Percentiles rank a stretch among this genome's conserved stretches.
phyloP scores from a whole-genome alignment of 2,888 invertebrate genomes.

The Drosophila barbarae region DNA sequence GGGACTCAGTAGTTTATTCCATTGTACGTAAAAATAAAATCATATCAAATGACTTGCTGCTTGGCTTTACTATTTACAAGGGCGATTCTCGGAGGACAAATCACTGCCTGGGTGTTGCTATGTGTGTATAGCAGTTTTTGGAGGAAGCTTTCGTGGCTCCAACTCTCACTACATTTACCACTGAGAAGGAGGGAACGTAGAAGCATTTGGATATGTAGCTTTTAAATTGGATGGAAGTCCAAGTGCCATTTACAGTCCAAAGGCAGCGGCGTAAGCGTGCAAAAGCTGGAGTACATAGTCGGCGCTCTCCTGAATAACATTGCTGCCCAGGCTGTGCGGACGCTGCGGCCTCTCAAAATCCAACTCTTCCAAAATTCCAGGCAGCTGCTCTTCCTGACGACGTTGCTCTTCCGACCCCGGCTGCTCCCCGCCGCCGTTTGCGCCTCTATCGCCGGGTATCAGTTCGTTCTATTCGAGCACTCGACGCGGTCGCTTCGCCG shows the following conservation, averaged over 20 bases:
- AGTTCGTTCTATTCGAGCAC: slow-evolving; percentile 75
- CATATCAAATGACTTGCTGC: slow-evolving; percentile 66
- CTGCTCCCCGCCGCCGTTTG: slow-evolving; percentile 29
- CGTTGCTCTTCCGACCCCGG: slow-evolving; percentile 26
- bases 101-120: background rate
- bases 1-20: slow-evolving; percentile 23
- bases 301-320: slow-evolving; percentile 61
- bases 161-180: slow-evolving; percentile 22
- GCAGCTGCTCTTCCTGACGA: slow-evolving; percentile 24
- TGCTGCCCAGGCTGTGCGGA: slow-evolving; percentile 60
- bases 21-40: slow-evolving; percentile 46
- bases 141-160: slow-evolving; percentile 14
- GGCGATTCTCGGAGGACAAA: slow-evolving; percentile 34
- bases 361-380: slow-evolving; percentile 34
- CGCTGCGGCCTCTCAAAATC: slow-evolving; percentile 56
- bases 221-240: background rate
- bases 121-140: slow-evolving; percentile 1
- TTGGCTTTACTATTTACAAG: slow-evolving; percentile 53
- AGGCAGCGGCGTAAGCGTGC: slow-evolving; percentile 63
- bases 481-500: slow-evolving; percentile 76
- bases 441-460: slow-evolving; percentile 57
- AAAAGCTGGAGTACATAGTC: slow-evolving; percentile 63
- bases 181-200: background rate
- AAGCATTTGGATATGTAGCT: slow-evolving; percentile 44
- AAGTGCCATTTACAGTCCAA: slow-evolving; percentile 47